Evolutionary conservation across 2,888 invertebrate genomes (phyloP), one percentile per base, ranked within the genome.

Genomic region (Colostygia pectinataria): DNA sequence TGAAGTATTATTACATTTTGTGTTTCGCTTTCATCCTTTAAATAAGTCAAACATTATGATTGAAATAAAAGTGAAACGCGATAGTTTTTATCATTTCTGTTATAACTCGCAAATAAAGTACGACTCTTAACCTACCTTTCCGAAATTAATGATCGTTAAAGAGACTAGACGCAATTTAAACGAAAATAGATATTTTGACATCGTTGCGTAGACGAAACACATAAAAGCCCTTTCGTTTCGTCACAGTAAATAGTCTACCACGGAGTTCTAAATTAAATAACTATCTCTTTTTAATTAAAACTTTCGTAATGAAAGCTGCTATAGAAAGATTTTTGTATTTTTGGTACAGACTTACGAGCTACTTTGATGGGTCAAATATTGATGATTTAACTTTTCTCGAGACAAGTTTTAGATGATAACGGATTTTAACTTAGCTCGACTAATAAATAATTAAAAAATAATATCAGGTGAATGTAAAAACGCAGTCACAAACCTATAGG

Each of bases 191-290:
- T 39, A 43, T 59, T 46, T 56, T 34, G 23, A 49, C 46, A 41
- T 48, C 47, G 27, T 39, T 20, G 40, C 48, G 57, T 57, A 59
- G 59, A 57, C 59, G 55, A 53, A 55, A 55, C 59, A 37, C 47
- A 46, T 57, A 55, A 55, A 53, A 41, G 1, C 51, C 50, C 52
- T 54, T 42, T 33, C 48, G 36, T 32, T 13, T 28, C 34, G 0
- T 20, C 7, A 39, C 29, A 20, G 13, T 18, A 3, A 4, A 5
- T 6, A 2, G 1, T 1, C 6, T 6, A 8, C 13, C 10, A 9
- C 20, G 0, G 42, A 13, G 13, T 34, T 33, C 33, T 33, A 25
- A 20, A 25, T 42, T 32, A 4, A 14, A n/a, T 25, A 14, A 18
- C 32, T 12, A 23, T 14, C n/a, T n/a, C 7, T 7, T 8, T 31